phyloP scores from a whole-genome alignment of 2,888 invertebrate genomes.

The Drosophila monieri region DNA sequence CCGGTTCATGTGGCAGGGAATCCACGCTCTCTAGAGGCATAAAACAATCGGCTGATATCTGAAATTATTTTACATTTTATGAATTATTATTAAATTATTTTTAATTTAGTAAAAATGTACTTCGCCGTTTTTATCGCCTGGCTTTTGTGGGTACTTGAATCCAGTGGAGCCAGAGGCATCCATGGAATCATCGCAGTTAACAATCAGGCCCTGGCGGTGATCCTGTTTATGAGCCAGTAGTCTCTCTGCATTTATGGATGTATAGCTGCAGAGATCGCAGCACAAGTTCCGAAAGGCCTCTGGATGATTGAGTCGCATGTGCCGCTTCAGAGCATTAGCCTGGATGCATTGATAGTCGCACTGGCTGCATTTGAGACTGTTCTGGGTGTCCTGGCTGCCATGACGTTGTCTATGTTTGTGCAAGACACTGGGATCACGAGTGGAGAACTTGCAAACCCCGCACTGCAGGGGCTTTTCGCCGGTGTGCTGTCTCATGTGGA shows the following conservation, averaged over 20 bases:
- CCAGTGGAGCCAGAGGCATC: constrained; percentile 57
- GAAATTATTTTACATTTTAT: neutral
- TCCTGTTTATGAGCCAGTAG: constrained; percentile 79
- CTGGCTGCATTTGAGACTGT: constrained; percentile 87
- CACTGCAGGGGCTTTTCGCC: constrained; percentile 91
- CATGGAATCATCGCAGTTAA: constrained; percentile 78
- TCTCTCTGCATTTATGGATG: constrained; percentile 74
- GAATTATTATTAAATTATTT: neutral
- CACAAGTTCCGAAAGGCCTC: constrained; percentile 79
- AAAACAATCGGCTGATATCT: constrained; percentile 82
- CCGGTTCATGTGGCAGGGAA: constrained; percentile 81
- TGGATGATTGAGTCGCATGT: constrained; percentile 86
- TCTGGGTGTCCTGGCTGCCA: constrained; percentile 24
- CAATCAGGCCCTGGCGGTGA: constrained; percentile 80
- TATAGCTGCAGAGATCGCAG: constrained; percentile 81
- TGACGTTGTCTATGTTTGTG: constrained; percentile 88
- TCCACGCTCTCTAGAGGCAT: constrained; percentile 82
- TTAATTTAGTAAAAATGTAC: constrained; percentile 36
- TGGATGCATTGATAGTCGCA: constrained; percentile 89
- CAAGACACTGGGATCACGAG: constrained; percentile 91
- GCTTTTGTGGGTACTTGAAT: constrained; percentile 67
- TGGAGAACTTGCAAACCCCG: constrained; percentile 88
- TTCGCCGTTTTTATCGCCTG: constrained; percentile 70
- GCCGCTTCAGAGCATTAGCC: constrained; percentile 88
- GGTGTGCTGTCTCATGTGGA: constrained; percentile 90